Evolutionary conservation across 30 jellyfish, hydroid and myxozoan genomes (phyloP).

Genomic region (Hydractinia symbiolongicarpus): DNA sequence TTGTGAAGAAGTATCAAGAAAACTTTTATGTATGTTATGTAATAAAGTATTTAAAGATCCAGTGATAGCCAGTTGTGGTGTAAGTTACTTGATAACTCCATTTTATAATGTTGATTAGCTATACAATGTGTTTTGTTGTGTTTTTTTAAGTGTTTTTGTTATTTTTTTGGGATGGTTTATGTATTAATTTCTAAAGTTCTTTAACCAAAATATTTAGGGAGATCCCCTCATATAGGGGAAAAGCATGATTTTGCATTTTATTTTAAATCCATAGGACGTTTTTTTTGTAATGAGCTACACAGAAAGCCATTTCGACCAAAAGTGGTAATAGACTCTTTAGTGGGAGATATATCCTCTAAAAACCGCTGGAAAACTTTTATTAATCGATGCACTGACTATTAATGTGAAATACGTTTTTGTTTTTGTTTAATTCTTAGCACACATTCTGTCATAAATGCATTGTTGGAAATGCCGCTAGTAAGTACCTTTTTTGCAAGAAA

Average conservation of each 20-base stretch:
- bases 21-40: conserved; percentile 73
- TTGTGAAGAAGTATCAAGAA: conserved; percentile 70
- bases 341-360: no score
- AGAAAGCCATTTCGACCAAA: no score
- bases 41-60: conserved; percentile 81
- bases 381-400: no score
- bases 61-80: conserved; percentile 88
- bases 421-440: conserved; percentile 51
- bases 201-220: no score
- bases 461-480: conserved; percentile 41
- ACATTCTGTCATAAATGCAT: conserved; percentile 86
- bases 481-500: neutral
- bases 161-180: neutral
- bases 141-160: neutral
- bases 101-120: no score
- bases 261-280: no score
- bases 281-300: no score
- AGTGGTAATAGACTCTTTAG: no score
- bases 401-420: neutral
- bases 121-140: neutral
- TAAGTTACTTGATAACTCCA: conserved; percentile 1
- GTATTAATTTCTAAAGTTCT: neutral
- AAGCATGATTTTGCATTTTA: no score
- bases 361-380: no score
- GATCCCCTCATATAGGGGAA: no score